Conservation (phyloP, 2,797 vertebrate species). For the Sternotherus odoratus region DNA sequence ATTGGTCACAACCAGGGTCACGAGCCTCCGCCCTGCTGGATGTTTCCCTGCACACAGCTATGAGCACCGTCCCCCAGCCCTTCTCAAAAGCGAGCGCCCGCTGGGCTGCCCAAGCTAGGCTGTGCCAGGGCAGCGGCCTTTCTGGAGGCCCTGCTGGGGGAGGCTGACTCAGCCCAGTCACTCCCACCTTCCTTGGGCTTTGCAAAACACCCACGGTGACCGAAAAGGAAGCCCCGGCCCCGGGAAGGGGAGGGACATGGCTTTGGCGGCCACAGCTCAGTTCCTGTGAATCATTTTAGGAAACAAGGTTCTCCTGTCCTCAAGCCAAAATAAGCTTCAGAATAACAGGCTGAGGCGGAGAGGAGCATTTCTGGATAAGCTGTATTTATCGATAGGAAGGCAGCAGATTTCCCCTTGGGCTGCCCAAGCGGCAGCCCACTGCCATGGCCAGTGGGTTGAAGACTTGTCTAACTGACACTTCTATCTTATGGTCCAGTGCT, state of each 20-base stretch:
- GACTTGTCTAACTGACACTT: no score
- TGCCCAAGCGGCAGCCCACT: no score
- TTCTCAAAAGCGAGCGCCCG: neutral
- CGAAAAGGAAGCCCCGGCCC: neutral
- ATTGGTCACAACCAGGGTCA: no score
- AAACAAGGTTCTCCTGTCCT: neutral
- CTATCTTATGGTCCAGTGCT: no score
- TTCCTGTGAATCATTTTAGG: neutral
- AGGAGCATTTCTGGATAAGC: neutral
- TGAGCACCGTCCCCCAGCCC: neutral
- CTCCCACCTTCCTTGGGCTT: neutral
- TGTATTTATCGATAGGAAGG: neutral
- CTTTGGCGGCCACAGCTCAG: rapidly evolving
- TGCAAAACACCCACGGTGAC: neutral
- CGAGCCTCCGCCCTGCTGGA: neutral
- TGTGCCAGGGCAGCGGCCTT: neutral
- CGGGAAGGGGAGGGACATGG: no score
- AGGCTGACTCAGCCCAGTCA: neutral
- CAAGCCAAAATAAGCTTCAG: neutral
- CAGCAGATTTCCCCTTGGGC: neutral
- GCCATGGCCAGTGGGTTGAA: no score
- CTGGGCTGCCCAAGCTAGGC: neutral
- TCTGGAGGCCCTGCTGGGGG: neutral
- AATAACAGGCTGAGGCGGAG: neutral
- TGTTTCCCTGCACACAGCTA: neutral